These are phyloP conservation scores for Chironomus tepperi DNA, from an alignment of 1,140 invertebrate genomes.

Conservation along the genomic window DNA sequence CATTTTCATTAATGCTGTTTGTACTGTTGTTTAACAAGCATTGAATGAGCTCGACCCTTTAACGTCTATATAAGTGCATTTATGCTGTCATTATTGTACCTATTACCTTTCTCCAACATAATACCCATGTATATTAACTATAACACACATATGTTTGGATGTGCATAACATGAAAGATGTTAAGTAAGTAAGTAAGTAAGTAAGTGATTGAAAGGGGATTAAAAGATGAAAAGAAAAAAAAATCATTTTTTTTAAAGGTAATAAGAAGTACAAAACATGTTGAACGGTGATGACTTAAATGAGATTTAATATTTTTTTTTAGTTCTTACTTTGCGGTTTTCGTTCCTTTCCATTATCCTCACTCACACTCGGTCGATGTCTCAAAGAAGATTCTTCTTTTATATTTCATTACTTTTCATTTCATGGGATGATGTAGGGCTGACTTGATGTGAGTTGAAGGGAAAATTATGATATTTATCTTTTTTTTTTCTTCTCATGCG, in stretches of 20 bases:
- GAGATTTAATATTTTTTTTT: slow-evolving; percentile 11
- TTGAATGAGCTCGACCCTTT: too few species aligned
- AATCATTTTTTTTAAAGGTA: not conserved
- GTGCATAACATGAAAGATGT: not conserved
- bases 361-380: not conserved
- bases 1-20: too few species aligned
- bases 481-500: not conserved
- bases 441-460: slow-evolving; percentile 15
- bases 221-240: slow-evolving; percentile 2
- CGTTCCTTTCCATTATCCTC: slow-evolving; percentile 18
- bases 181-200: too few species aligned
- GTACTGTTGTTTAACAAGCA: too few species aligned
- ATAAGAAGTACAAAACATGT: not conserved
- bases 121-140: not conserved
- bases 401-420: too few species aligned
- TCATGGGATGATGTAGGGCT: not conserved
- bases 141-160: too few species aligned
- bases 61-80: too few species aligned
- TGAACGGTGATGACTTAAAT: slow-evolving; percentile 4
- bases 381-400: too few species aligned
- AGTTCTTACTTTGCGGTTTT: slow-evolving; percentile 17
- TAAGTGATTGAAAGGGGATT: slow-evolving; percentile 12
- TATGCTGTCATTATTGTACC: too few species aligned
- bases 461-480: slow-evolving; percentile 23
- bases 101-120: too few species aligned